These are phyloP conservation scores for Chiroxiphia lanceolata DNA, from an alignment of 2,797 vertebrate genomes.

Conservation along the genomic window DNA sequence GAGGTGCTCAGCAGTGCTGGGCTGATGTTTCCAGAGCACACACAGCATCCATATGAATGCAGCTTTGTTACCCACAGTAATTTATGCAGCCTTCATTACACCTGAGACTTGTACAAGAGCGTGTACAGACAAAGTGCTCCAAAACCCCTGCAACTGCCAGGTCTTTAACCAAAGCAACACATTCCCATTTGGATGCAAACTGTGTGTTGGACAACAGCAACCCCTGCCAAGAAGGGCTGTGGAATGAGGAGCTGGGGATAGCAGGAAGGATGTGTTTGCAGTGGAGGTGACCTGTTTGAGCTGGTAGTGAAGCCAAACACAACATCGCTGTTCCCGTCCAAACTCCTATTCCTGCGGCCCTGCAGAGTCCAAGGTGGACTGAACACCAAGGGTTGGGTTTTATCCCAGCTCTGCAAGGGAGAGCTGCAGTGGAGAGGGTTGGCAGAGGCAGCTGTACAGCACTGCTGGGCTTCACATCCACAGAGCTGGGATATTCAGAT, in stretches of 20 bases:
- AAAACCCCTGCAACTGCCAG: not conserved
- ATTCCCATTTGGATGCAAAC: not conserved
- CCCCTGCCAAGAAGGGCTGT: not conserved
- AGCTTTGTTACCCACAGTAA: not conserved
- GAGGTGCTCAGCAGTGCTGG: not conserved
- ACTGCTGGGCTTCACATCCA: not conserved
- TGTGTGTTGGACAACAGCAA: not conserved
- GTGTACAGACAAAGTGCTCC: not conserved
- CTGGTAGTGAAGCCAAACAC: not conserved
- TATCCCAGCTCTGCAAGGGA: not conserved
- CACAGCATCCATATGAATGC: conserved; percentile 28
- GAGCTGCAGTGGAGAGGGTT: not conserved
- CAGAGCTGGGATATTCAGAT: not conserved
- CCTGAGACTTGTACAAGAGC: not conserved
- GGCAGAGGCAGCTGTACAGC: not conserved
- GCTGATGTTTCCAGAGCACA: conserved; percentile 2
- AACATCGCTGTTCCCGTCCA: not conserved
- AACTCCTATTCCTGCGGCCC: not conserved
- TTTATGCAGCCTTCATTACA: conserved; percentile 44
- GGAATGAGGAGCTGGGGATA: not conserved
- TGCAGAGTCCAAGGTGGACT: not conserved
- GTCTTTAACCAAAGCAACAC: not conserved
- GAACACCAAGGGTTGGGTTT: not conserved
- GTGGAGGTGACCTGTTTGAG: not conserved
- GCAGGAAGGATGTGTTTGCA: not conserved